Evolutionary conservation across 2,113 vertebrate species (phyloP).

Genomic region (Hippoglossus stenolepis): DNA sequence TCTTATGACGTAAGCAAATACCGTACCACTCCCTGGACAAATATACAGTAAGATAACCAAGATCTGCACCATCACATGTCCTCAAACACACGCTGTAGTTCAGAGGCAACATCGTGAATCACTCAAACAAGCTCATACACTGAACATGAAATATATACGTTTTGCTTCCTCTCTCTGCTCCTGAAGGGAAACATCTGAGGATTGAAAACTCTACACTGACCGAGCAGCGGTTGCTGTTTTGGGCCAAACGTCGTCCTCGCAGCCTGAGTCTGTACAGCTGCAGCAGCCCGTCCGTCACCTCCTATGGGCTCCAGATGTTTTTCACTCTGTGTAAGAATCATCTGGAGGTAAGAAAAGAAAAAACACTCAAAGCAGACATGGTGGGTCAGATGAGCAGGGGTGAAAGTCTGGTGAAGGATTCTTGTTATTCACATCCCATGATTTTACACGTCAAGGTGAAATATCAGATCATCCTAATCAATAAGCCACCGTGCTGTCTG

Average conservation of each 20-base stretch:
- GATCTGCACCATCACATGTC: not conserved
- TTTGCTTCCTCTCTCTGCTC: slow-evolving; percentile 11
- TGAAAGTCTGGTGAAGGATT: no score
- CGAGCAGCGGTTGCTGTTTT: slow-evolving; percentile 44
- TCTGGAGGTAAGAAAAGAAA: slow-evolving; percentile 68
- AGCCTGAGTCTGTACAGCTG: slow-evolving; percentile 69
- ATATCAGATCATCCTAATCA: no score
- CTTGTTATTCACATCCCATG: no score
- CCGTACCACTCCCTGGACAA: slow-evolving; percentile 81
- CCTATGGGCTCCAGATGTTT: slow-evolving; percentile 57
- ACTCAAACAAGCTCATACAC: not conserved
- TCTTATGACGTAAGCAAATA: slow-evolving; percentile 76
- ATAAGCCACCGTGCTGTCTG: no score
- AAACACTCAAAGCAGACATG: not conserved
- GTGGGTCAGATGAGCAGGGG: not conserved
- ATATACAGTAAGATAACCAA: slow-evolving; percentile 71
- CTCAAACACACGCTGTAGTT: slow-evolving; percentile 21
- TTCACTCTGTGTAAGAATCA: slow-evolving; percentile 65
- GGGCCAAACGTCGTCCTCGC: slow-evolving; percentile 45
- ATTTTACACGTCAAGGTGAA: no score
- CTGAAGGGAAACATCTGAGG: slow-evolving; percentile 72
- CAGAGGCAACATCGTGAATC: slow-evolving; percentile 1
- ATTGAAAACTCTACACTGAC: slow-evolving; percentile 61
- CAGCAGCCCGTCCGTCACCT: slow-evolving; percentile 46
- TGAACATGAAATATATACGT: not conserved